These are phyloP conservation scores for Turritopsis rubra DNA, from an alignment of 30 jellyfish, hydroid and myxozoan species.

Conservation along the genomic window DNA sequence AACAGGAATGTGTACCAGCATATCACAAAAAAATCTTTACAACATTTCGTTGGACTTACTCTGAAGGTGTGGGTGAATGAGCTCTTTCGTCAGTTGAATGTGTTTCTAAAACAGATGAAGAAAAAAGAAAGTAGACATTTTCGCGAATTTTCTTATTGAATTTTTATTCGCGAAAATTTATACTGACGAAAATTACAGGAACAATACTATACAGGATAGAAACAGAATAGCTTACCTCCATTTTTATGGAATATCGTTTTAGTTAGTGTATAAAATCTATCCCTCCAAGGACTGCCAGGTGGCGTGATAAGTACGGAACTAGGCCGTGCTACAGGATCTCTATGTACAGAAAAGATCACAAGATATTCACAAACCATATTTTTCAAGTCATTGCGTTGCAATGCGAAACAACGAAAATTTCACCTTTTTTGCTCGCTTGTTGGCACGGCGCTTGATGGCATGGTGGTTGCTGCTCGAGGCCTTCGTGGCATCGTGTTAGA, in stretches of 20 bases:
- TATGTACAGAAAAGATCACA: background rate
- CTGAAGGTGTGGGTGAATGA: conserved; percentile 28
- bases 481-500: conserved; percentile 17
- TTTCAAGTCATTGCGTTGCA: background rate
- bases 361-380: background rate
- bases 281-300: conserved; percentile 92
- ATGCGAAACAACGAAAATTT: background rate
- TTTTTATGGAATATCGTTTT: conserved; percentile 26
- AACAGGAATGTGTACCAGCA: background rate
- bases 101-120: too few relatives aligned
- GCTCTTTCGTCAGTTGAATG: conserved; percentile 5
- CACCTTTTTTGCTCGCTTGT: background rate
- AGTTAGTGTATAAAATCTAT: conserved; percentile 53
- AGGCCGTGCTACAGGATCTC: conserved; percentile 19
- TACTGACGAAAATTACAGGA: background rate
- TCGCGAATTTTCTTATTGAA: too few relatives aligned
- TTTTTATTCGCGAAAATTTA: too few relatives aligned
- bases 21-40: background rate
- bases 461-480: conserved; percentile 37
- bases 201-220: background rate
- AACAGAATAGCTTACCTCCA: conserved; percentile 9
- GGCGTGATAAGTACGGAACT: conserved; percentile 36
- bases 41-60: conserved; percentile 22
- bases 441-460: conserved; percentile 13
- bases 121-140: too few relatives aligned